These are phyloP conservation scores for Emydocephalus ijimae DNA, from an alignment of 2,113 vertebrate genomes.

Conservation along the genomic window DNA sequence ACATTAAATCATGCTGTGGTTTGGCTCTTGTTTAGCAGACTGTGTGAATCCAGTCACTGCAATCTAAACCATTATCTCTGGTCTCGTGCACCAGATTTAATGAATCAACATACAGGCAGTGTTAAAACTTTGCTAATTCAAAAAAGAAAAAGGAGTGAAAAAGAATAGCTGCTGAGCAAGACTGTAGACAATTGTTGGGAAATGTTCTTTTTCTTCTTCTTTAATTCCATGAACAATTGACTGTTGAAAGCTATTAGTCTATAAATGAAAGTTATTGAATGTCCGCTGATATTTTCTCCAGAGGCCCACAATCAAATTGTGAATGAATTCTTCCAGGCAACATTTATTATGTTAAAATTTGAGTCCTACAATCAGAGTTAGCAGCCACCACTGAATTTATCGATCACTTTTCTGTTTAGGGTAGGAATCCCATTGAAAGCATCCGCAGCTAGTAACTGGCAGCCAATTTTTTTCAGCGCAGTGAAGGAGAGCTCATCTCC, in stretches of 20 bases:
- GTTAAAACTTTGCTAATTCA: background rate
- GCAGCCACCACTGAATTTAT: background rate
- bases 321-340: background rate
- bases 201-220: background rate
- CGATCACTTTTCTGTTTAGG: background rate
- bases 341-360: background rate
- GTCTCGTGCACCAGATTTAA: background rate
- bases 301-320: conserved; percentile 1
- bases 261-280: background rate
- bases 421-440: background rate
- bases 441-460: background rate
- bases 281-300: conserved; percentile 15
- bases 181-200: background rate
- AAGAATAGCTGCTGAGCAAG: background rate
- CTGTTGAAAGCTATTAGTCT: conserved; percentile 19
- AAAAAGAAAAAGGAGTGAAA: background rate
- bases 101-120: background rate
- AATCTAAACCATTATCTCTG: background rate
- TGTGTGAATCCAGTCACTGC: background rate
- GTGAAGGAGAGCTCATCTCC: background rate
- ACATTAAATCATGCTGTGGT: background rate
- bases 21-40: background rate
- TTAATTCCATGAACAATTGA: conserved; percentile 1
- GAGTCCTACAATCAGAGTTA: background rate
- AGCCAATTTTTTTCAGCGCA: background rate